Conservation (phyloP, 1,140 invertebrate species). For the Carposina sasakii region DNA sequence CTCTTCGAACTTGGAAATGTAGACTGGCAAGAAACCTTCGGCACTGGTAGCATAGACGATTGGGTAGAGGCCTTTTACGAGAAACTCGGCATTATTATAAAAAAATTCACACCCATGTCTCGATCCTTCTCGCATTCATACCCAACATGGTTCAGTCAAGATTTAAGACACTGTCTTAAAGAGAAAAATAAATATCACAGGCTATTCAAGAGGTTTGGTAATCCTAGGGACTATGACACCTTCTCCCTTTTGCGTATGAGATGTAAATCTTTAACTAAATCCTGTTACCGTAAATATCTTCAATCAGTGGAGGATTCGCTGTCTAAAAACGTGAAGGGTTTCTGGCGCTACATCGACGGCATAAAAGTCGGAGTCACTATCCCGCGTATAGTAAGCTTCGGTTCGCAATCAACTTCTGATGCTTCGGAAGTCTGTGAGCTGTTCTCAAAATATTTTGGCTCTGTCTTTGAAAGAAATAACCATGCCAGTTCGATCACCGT, state of each 20-base stretch:
- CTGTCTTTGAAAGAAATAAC: too few relatives aligned
- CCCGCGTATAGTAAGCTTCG: neutral
- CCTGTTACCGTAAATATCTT: neutral
- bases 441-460: neutral
- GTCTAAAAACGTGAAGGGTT: neutral
- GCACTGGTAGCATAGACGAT: neutral
- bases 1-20: neutral
- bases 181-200: neutral
- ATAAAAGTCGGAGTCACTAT: neutral
- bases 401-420: neutral
- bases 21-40: neutral
- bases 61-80: neutral
- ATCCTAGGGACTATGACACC: constrained; percentile 2
- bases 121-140: neutral
- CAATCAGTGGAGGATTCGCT: neutral
- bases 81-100: neutral
- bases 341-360: neutral
- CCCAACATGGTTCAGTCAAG: neutral
- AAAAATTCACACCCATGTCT: neutral
- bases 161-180: neutral
- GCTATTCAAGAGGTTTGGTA: neutral
- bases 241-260: neutral
- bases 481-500: too few relatives aligned
- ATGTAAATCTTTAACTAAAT: neutral
- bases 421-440: neutral